phyloP scores from a whole-genome alignment of 1,140 invertebrate species.

The Diachasma alloeum region DNA sequence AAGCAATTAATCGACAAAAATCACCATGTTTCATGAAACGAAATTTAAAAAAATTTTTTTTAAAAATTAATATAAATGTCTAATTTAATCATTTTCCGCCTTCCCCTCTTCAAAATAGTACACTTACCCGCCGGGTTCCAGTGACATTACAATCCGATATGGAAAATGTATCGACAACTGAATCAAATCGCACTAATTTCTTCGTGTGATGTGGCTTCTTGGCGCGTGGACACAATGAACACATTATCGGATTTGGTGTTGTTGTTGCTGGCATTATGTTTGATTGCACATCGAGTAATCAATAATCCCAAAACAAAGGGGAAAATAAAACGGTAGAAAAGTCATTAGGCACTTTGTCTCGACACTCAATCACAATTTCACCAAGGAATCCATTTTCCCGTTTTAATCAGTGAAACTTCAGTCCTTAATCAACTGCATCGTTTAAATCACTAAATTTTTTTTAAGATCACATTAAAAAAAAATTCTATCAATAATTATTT shows the following conservation, averaged over 20 bases:
- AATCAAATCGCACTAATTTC: slow-evolving; percentile 71
- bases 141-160: slow-evolving; percentile 66
- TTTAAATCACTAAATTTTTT: too few species aligned
- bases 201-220: slow-evolving; percentile 64
- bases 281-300: slow-evolving; percentile 3
- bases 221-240: slow-evolving; percentile 69
- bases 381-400: neutral
- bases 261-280: slow-evolving; percentile 58
- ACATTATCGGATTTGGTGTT: slow-evolving; percentile 63
- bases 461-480: too few species aligned
- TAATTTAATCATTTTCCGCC: too few species aligned
- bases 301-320: neutral
- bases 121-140: slow-evolving; percentile 64
- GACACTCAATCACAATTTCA: neutral
- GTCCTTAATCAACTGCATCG: too few species aligned
- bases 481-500: too few species aligned
- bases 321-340: neutral
- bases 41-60: too few species aligned
- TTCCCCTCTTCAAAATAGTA: neutral
- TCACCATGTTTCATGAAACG: too few species aligned
- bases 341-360: neutral
- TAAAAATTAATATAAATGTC: too few species aligned
- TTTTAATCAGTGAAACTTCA: too few species aligned
- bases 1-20: too few species aligned
- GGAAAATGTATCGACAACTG: slow-evolving; percentile 71